Base-by-base conservation (phyloP, 2,113 vertebrate genomes). In the Dipodomys spectabilis region DNA sequence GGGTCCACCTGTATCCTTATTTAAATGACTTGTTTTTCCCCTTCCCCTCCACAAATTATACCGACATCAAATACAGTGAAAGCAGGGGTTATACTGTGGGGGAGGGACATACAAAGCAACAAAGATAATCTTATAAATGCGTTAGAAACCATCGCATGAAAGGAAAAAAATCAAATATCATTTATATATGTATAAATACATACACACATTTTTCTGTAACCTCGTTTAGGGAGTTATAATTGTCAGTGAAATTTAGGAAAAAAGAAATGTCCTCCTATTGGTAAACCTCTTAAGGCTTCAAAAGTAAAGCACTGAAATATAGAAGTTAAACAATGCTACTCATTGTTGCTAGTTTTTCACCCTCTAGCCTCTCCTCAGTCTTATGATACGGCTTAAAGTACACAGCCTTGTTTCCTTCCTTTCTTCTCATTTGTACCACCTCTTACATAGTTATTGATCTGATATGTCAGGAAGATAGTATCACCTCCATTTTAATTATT, bases 251-350 rank as follows among this genome's bases (percentile, higher is more conserved):
- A 88, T 90, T 92, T 85, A 75, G 64, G 64, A 80, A 92, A 67
- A 68, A 96, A 87, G 62, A 80, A 71, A 49, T 80, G 67, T 92
- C 73, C 10, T 62, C 60, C 90, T 45, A 67, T 44, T 79, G 68
- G 64, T 57, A 81, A 90, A 88, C 32, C 65, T 53, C 74, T 57
- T 18, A 49, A 84, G 18, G 60, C 82, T 95, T 93, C 80, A 90
- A 94, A 95, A 95, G 88, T 79, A 92, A 94, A 93, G 35, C 39
- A 77, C 77, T 92, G 95, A 96, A 92, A 91, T 82, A 92, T 91
- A 93, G 90, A 87, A 53, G 84, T 69, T 30, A 28, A 75, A 62
- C 10, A 57, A 27, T 27, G 68, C 53, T 81, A 27, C 25, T 85
- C 5, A 60, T 28, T 79, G 18, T 69, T 91, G 65, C 87, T 86